Evolutionary conservation across 2,888 invertebrate species (phyloP).

Genomic region (Nematopogon swammerdamellus): DNA sequence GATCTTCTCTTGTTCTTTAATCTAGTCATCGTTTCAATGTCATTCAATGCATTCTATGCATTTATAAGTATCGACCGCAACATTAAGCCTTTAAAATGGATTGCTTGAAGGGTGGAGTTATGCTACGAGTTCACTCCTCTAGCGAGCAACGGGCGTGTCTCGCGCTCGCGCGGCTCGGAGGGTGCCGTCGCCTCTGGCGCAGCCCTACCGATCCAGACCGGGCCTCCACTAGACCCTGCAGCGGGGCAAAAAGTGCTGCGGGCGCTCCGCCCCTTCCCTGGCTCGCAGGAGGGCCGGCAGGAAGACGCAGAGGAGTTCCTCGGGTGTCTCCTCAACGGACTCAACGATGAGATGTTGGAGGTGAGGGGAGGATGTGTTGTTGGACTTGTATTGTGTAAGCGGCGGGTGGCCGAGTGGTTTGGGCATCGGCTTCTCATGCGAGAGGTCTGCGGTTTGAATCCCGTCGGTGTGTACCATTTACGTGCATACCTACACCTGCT

Average conservation of each 20-base stretch:
- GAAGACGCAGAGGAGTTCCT: conserved; percentile 98
- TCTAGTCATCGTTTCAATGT: too few relatives aligned
- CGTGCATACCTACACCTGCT: too few relatives aligned
- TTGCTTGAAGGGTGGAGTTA: conserved; percentile 63
- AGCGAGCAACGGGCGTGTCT: conserved; percentile 49
- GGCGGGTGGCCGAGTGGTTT: too few relatives aligned
- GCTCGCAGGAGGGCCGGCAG: conserved; percentile 80
- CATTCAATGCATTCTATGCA: too few relatives aligned
- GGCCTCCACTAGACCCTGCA: conserved; percentile 86
- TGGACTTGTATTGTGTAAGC: too few relatives aligned
- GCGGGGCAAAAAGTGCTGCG: conserved; percentile 83
- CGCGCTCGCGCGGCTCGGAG: conserved; percentile 27
- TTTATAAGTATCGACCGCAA: too few relatives aligned
- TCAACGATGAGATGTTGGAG: conserved; percentile 97
- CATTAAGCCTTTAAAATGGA: too few relatives aligned
- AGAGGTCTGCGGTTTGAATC: too few relatives aligned
- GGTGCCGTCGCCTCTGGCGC: conserved; percentile 21
- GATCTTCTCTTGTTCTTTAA: too few relatives aligned
- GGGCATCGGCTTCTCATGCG: too few relatives aligned
- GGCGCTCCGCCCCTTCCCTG: conserved; percentile 63
- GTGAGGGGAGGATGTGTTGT: conserved; percentile 43
- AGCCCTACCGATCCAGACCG: conserved; percentile 58
- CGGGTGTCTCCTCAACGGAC: conserved; percentile 86
- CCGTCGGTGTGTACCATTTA: too few relatives aligned
- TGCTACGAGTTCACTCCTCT: conserved; percentile 74